A percentile compares a stretch with the other conserved stretches of the same genome.
Evolutionary conservation across 64 coral and sea anemone genomes (phyloP).

Genomic region (Orbicella faveolata): DNA sequence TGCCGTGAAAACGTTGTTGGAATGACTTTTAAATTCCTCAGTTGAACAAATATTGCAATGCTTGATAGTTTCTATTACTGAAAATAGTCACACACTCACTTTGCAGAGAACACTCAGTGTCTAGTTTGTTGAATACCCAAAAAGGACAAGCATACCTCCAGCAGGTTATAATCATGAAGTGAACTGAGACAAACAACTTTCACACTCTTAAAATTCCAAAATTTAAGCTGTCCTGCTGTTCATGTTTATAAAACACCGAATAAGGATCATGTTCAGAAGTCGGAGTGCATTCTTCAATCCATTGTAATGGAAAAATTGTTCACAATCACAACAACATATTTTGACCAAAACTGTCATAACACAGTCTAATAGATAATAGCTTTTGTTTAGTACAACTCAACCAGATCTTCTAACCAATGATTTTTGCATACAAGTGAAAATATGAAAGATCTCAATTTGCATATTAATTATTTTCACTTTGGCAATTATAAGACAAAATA

Average conservation of each 20-base stretch:
- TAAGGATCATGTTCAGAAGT: background rate
- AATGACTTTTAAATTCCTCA: background rate
- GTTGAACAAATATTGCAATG: background rate
- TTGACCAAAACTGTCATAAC: constrained; percentile 28
- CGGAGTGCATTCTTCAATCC: background rate
- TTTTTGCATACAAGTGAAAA: background rate
- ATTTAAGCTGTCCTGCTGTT: background rate
- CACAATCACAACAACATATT: background rate
- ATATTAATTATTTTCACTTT: constrained; percentile 1
- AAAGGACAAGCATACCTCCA: background rate
- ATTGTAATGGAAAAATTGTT: background rate
- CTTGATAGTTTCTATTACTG: background rate
- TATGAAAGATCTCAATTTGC: too few species aligned
- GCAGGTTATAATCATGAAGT: background rate
- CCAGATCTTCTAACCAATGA: background rate
- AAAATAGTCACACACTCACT: background rate
- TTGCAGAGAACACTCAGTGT: background rate
- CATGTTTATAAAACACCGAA: background rate
- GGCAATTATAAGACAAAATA: background rate
- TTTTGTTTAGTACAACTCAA: background rate
- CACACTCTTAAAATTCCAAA: background rate
- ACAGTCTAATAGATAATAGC: background rate
- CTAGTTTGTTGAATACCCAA: background rate
- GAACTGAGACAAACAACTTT: background rate
- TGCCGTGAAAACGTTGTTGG: background rate